A percentile compares a stretch with the other conserved stretches of the same genome.
phyloP scores from a whole-genome alignment of 1,140 invertebrate genomes.

The Chlorops oryzae region DNA sequence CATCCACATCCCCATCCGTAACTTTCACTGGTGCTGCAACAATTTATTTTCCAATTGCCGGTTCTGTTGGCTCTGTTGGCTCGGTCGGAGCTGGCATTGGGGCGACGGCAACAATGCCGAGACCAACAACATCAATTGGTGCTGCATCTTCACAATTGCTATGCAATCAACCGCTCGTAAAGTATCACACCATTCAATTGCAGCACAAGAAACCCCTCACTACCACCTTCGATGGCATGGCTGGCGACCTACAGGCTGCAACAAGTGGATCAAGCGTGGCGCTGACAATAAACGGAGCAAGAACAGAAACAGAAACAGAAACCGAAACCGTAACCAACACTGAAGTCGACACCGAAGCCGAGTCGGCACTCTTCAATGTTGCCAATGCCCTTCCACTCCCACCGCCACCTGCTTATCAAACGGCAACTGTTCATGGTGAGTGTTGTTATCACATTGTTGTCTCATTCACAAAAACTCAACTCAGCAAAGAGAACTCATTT shows the following conservation, averaged over 20 bases:
- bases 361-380: no score
- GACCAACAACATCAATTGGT: background rate
- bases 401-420: slow-evolving; percentile 43
- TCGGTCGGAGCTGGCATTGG: slow-evolving; percentile 1
- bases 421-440: slow-evolving; percentile 42
- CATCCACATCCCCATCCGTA: background rate
- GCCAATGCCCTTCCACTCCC: slow-evolving; percentile 24
- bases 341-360: slow-evolving; percentile 26
- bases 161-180: slow-evolving; percentile 33
- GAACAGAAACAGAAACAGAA: no score
- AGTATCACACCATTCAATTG: slow-evolving; percentile 46
- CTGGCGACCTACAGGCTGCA: slow-evolving; percentile 9
- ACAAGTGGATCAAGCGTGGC: no score
- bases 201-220: slow-evolving; percentile 29
- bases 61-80: slow-evolving; percentile 8
- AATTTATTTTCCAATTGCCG: slow-evolving; percentile 42
- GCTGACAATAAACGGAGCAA: no score
- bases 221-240: slow-evolving; percentile 22
- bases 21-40: slow-evolving; percentile 20
- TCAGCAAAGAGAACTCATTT: no score
- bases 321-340: slow-evolving; percentile 17
- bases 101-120: background rate
- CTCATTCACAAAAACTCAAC: no score
- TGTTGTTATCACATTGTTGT: no score
- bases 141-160: slow-evolving; percentile 1